Conservation (phyloP, 2,113 vertebrate genomes). For the Damaliscus lunatus region DNA sequence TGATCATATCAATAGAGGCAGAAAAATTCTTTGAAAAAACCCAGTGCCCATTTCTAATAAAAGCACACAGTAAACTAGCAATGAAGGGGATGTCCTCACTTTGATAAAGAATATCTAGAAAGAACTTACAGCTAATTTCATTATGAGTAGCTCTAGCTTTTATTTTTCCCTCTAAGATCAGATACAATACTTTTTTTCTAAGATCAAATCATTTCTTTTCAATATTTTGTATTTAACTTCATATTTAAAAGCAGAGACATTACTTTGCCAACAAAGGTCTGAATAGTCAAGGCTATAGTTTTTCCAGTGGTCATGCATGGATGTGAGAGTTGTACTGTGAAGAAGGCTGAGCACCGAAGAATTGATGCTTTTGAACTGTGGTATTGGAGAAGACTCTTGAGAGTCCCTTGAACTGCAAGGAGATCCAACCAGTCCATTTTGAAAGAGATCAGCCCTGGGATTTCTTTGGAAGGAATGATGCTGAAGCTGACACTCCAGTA, state of each 20-base stretch:
- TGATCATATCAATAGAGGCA: not conserved
- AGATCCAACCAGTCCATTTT: too few species aligned
- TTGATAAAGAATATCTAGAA: not conserved
- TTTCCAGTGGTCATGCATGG: too few species aligned
- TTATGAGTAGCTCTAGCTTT: not conserved
- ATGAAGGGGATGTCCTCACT: not conserved
- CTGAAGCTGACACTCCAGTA: too few species aligned
- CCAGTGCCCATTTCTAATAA: not conserved
- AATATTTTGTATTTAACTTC: not conserved
- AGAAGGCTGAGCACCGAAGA: too few species aligned
- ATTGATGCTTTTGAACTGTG: too few species aligned
- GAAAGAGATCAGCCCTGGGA: too few species aligned
- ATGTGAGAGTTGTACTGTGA: too few species aligned
- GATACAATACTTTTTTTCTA: not conserved
- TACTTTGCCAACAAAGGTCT: too few species aligned
- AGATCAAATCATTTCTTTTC: not conserved
- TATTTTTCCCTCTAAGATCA: not conserved
- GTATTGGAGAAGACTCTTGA: too few species aligned
- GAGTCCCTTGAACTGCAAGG: too few species aligned
- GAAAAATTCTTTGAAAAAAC: not conserved
- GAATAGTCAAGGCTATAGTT: too few species aligned
- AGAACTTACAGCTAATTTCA: not conserved
- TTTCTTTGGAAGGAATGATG: too few species aligned
- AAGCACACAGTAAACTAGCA: not conserved
- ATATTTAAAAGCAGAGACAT: not conserved